phyloP scores from a whole-genome alignment of 2,797 vertebrate species.

The Ptychadena robeensis region DNA sequence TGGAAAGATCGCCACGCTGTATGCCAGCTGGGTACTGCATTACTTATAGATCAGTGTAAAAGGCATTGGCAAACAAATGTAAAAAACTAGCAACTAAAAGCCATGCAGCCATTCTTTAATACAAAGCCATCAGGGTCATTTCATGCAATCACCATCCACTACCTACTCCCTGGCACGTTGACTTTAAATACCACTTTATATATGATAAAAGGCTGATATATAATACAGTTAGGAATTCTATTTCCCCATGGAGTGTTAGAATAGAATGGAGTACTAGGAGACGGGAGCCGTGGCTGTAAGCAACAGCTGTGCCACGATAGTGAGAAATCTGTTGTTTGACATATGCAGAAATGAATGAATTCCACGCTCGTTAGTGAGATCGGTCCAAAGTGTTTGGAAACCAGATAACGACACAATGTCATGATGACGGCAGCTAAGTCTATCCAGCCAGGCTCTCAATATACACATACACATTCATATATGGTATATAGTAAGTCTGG shows the following conservation, averaged over 20 bases:
- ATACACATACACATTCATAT: background rate
- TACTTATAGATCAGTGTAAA: slow-evolving; percentile 2
- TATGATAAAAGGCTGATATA: background rate
- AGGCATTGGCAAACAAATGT: background rate
- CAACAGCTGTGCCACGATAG: slow-evolving; percentile 44
- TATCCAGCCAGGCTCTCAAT: background rate
- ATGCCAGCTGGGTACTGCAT: slow-evolving; percentile 14
- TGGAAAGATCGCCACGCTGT: background rate
- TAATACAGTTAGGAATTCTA: background rate
- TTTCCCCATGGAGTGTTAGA: background rate
- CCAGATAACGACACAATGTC: slow-evolving; percentile 12
- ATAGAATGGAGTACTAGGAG: background rate
- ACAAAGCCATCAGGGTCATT: background rate
- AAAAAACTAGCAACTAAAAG: background rate
- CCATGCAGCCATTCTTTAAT: background rate
- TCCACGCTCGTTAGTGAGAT: slow-evolving; percentile 21
- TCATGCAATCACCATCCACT: background rate
- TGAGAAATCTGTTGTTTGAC: slow-evolving; percentile 40
- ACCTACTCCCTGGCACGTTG: background rate
- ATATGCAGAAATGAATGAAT: slow-evolving; percentile 49
- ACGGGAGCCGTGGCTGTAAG: slow-evolving; percentile 10
- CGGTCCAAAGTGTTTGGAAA: background rate
- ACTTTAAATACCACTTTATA: background rate
- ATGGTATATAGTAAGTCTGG: background rate
- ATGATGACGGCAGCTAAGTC: slow-evolving; percentile 8